Conservation (phyloP, 2,113 vertebrate genomes). For the Callospermophilus lateralis region DNA sequence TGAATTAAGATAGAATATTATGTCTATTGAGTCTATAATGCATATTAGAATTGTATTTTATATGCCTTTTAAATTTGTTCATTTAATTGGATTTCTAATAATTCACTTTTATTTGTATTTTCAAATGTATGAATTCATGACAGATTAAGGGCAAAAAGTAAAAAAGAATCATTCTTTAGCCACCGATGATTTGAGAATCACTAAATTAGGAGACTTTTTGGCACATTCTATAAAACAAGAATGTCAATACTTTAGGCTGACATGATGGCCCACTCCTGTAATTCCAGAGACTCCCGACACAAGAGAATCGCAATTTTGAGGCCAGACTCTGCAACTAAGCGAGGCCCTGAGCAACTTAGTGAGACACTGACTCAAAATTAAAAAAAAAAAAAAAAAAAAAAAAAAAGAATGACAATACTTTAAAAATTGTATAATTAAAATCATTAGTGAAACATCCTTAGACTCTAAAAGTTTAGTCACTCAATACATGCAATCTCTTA, state of each 20-base stretch:
- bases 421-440: conserved; percentile 45
- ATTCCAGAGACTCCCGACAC: no score
- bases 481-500: background rate
- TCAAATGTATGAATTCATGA: conserved; percentile 4
- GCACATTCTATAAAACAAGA: conserved; percentile 8
- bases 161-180: background rate
- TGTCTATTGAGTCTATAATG: background rate
- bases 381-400: background rate
- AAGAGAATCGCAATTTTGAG: no score
- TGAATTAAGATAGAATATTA: conserved; percentile 34
- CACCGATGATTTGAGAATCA: background rate
- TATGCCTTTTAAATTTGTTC: background rate
- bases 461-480: background rate
- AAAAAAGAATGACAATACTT: background rate
- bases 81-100: conserved; percentile 23
- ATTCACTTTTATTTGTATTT: background rate
- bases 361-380: no score
- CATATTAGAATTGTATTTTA: background rate
- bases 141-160: background rate
- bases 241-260: background rate
- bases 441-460: background rate
- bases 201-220: background rate
- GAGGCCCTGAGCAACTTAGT: no score
- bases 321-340: no score
- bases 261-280: no score